Evolutionary conservation across 2,113 vertebrate genomes (phyloP), one percentile per base, ranked within the genome.

Genomic region (Geococcyx californianus): DNA sequence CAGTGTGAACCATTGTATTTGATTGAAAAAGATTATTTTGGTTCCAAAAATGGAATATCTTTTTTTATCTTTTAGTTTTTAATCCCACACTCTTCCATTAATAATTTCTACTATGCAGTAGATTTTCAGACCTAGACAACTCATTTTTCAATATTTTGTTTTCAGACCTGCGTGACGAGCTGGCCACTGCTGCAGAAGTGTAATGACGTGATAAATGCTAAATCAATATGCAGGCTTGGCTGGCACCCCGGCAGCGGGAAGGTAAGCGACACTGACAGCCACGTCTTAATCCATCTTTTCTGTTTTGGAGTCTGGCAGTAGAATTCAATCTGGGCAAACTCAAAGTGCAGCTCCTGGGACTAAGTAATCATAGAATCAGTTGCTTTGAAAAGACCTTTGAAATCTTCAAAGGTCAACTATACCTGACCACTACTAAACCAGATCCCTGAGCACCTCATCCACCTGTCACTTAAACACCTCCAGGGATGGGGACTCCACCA

Each of bases 221-320:
- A 98, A 97, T 99, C 99, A 62, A 98, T 99, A 89, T 99, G 99
- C 95, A 98, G 99, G 47, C 98, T 99, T 78, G 97, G 98, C 49
- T 99, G 99, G 99, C 99, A 99, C 89, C 99, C 99, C 6, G 72
- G 76, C 69, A 91, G 63, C 14, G 99, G 98, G n/a, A 98, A 99
- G 98, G 99, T 99, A 95, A 97, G 55, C 89, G 66, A 36, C 31
- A 31, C 6, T 44, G 86, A 87, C 40, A 38, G n/a, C 33, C 89
- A 76, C 66, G 24, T 85, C 87, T 93, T 75, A 52, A 84, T 91
- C 73, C 52, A 89, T 31, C 40, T 45, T 59, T 63, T 93, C 23
- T 72, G 36, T 89, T 59, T 5, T 34, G 17, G 16, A 72, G 31
- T 67, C 34, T 40, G 60, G 16, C 29, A 28, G 45, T 4, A 51